These are phyloP conservation scores for Hartigia nigra DNA, from an alignment of 2,888 invertebrate genomes.

Conservation along the genomic window DNA sequence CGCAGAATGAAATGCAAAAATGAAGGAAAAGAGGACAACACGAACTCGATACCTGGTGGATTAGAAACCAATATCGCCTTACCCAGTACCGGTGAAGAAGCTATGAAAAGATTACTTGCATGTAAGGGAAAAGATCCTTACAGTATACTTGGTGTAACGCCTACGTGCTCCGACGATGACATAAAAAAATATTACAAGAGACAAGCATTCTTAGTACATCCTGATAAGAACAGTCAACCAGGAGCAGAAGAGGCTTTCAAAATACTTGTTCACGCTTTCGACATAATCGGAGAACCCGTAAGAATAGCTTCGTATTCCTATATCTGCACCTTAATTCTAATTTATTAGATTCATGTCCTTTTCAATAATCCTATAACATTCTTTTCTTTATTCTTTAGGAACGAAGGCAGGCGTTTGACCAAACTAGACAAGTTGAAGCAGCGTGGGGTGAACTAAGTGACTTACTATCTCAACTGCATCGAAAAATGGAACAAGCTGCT, in stretches of 20 bases:
- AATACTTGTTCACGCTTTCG: conserved; percentile 94
- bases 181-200: conserved; percentile 94
- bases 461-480: conserved; percentile 87
- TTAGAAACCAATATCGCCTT: conserved; percentile 80
- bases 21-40: conserved; percentile 64
- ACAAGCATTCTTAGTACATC: conserved; percentile 94
- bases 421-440: conserved; percentile 82
- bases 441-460: conserved; percentile 91
- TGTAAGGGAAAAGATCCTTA: conserved; percentile 97
- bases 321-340: neutral
- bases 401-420: conserved; percentile 79
- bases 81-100: conserved; percentile 93
- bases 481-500: conserved; percentile 94
- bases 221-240: conserved; percentile 94
- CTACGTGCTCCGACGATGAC: conserved; percentile 91
- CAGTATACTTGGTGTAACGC: conserved; percentile 89
- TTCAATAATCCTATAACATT: neutral
- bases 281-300: conserved; percentile 92
- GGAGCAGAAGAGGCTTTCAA: conserved; percentile 97
- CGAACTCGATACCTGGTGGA: conserved; percentile 68
- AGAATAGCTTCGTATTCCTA: conserved; percentile 41
- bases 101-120: conserved; percentile 90
- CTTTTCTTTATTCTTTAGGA: conserved; percentile 68
- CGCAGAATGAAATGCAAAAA: conserved; percentile 67
- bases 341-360: neutral